phyloP scores from a whole-genome alignment of 2,797 vertebrate species.

The Sparus aurata region DNA sequence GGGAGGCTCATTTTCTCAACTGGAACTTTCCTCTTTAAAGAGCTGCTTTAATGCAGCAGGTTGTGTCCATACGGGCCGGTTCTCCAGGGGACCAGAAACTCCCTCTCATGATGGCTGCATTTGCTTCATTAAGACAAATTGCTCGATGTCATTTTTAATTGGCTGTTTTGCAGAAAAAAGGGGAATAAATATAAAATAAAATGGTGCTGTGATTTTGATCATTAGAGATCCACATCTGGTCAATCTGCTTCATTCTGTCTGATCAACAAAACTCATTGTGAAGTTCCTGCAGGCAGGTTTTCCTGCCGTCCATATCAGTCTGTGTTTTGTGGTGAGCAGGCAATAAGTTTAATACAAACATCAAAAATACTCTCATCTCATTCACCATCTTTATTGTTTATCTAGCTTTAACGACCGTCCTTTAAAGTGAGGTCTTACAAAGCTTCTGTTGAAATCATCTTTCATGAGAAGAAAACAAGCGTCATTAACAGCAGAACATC shows the following conservation, averaged over 20 bases:
- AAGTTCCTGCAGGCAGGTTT: background rate
- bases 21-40: slow-evolving; percentile 23
- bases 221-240: too few relatives aligned
- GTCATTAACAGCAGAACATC: too few relatives aligned
- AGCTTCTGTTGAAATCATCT: too few relatives aligned
- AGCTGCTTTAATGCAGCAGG: slow-evolving; percentile 14
- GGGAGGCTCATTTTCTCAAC: background rate
- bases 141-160: slow-evolving; percentile 23
- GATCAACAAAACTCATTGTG: background rate
- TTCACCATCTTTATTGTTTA: background rate
- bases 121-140: slow-evolving; percentile 47
- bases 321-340: background rate
- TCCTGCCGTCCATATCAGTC: background rate
- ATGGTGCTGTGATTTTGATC: too few relatives aligned
- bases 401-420: too few relatives aligned
- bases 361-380: background rate
- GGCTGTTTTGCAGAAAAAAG: too few relatives aligned
- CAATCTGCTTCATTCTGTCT: too few relatives aligned
- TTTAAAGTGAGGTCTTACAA: too few relatives aligned
- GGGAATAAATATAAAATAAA: too few relatives aligned
- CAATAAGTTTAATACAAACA: background rate
- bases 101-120: background rate
- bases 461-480: too few relatives aligned
- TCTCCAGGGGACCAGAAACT: slow-evolving; percentile 19
- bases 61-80: slow-evolving; percentile 26